phyloP scores from a whole-genome alignment of 2,888 invertebrate species.

The Sminthurides aquaticus region DNA sequence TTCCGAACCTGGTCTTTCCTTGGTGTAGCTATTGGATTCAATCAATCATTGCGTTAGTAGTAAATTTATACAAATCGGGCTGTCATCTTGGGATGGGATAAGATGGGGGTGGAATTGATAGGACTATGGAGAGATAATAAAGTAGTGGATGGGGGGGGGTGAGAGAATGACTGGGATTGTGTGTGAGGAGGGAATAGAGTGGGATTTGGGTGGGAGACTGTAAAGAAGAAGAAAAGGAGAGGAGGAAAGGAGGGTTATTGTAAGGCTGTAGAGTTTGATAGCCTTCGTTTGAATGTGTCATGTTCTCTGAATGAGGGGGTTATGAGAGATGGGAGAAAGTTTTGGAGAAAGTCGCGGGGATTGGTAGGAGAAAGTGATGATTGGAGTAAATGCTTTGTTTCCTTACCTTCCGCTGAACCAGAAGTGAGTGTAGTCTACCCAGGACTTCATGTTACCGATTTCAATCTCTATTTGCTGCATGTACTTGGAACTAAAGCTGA shows the following conservation, averaged over 20 bases:
- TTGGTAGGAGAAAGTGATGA: background rate
- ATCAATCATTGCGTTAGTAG: constrained; percentile 9
- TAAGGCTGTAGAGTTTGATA: background rate
- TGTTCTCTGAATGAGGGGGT: background rate
- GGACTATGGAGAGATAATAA: too few relatives aligned
- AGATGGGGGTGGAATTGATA: too few relatives aligned
- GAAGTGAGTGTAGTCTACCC: constrained; percentile 19
- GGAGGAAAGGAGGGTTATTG: too few relatives aligned
- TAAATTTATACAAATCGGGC: background rate
- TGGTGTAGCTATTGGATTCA: constrained; percentile 7
- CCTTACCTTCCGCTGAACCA: constrained; percentile 24
- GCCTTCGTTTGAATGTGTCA: background rate
- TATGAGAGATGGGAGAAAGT: background rate
- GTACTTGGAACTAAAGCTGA: constrained; percentile 16
- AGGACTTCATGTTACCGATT: constrained; percentile 21
- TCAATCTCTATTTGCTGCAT: constrained; percentile 18
- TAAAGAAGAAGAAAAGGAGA: too few relatives aligned
- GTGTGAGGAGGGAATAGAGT: too few relatives aligned
- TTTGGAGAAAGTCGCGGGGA: background rate
- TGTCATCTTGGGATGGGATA: too few relatives aligned
- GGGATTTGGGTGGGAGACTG: too few relatives aligned
- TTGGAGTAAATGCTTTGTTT: background rate
- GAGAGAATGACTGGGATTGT: too few relatives aligned
- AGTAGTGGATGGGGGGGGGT: too few relatives aligned
- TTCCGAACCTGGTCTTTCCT: constrained; percentile 8